Conservation (phyloP, 1,140 invertebrate genomes). For the Anastrepha ludens region DNA sequence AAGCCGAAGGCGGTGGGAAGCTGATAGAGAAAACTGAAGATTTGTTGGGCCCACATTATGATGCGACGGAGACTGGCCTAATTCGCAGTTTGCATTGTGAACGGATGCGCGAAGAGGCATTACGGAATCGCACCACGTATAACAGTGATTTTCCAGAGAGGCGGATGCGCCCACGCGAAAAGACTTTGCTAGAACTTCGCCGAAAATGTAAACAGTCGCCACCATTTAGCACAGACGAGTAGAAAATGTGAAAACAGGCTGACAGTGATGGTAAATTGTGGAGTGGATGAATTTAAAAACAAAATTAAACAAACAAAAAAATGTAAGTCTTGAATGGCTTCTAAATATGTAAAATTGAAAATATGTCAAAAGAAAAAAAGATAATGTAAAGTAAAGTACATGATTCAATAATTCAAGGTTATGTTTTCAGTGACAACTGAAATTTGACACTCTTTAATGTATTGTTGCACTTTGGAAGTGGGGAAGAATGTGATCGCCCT, state of each 20-base stretch:
- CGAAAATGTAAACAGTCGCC: neutral
- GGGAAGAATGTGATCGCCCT: no score
- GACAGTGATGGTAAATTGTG: neutral
- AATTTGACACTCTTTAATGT: no score
- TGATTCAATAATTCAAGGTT: no score
- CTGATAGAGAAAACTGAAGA: constrained; percentile 23
- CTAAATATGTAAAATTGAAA: no score
- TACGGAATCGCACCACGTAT: neutral
- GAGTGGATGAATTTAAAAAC: no score
- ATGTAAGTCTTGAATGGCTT: no score
- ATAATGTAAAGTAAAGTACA: no score
- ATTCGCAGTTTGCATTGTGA: neutral
- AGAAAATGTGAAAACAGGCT: neutral
- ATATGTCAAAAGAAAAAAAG: no score
- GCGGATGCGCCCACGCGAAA: neutral
- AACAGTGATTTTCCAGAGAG: neutral
- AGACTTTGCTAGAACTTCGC: constrained; percentile 1
- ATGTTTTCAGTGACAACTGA: no score
- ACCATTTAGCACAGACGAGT: neutral
- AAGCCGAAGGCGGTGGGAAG: neutral
- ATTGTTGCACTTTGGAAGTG: no score
- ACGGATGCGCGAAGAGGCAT: neutral
- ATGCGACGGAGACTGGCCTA: neutral
- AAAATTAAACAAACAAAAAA: no score
- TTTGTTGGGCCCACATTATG: neutral